Evolutionary conservation across 37 sponge, comb jelly and placozoan species (phyloP).

Genomic region (Mnemiopsis leidyi): DNA sequence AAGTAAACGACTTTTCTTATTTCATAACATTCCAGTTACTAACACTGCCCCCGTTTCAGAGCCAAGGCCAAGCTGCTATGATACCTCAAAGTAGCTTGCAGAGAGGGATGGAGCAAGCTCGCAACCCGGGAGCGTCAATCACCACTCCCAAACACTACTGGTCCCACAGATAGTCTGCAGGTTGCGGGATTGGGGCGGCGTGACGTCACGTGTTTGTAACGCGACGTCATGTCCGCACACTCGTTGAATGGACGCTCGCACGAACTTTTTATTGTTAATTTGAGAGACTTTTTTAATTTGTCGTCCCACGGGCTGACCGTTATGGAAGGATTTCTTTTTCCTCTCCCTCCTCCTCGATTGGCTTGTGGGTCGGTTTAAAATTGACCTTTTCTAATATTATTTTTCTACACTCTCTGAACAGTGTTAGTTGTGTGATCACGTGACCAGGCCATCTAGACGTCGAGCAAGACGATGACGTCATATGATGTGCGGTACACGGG

Average conservation of each 20-base stretch:
- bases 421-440: not conserved
- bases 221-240: not conserved
- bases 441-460: not conserved
- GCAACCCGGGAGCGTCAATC: slow-evolving; percentile 1
- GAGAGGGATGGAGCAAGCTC: slow-evolving; percentile 6
- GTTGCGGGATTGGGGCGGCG: not conserved
- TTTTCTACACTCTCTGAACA: not conserved
- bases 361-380: slow-evolving; percentile 28
- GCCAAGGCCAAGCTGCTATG: slow-evolving; percentile 1
- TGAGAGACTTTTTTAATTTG: slow-evolving; percentile 33
- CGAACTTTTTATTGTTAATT: slow-evolving; percentile 36
- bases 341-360: not conserved
- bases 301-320: not conserved
- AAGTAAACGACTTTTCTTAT: no score
- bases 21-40: no score
- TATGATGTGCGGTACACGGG: not conserved
- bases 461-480: not conserved
- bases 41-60: not conserved
- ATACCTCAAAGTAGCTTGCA: not conserved
- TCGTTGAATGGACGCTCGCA: not conserved
- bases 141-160: slow-evolving; percentile 52
- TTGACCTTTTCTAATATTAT: not conserved
- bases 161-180: slow-evolving; percentile 28
- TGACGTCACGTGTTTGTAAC: not conserved
- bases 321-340: no score